These are phyloP conservation scores for Brachyalestes nurse DNA, from an alignment of 2,797 vertebrate genomes.

Conservation along the genomic window DNA sequence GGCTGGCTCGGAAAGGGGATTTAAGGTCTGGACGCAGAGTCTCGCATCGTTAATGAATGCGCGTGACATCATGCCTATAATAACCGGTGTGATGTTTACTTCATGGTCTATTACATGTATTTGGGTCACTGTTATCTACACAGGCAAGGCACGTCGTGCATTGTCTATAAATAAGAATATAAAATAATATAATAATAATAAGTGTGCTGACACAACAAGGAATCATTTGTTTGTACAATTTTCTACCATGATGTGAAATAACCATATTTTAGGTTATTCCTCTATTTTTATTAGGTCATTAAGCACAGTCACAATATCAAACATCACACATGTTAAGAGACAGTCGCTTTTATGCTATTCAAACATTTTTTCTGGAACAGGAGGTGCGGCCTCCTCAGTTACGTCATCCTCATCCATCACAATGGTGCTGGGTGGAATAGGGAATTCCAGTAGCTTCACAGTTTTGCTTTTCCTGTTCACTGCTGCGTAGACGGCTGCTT, in stretches of 20 bases:
- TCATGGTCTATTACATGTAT: background rate
- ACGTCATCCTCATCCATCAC: constrained; percentile 15
- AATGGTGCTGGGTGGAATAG: background rate
- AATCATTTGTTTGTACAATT: too few relatives aligned
- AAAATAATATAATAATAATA: too few relatives aligned
- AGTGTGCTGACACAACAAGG: too few relatives aligned
- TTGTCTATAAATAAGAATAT: too few relatives aligned
- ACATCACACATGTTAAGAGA: background rate
- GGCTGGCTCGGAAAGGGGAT: constrained; percentile 70
- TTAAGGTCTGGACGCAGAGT: constrained; percentile 68
- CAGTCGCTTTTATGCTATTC: background rate
- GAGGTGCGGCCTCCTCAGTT: constrained; percentile 30
- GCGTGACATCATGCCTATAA: constrained; percentile 38
- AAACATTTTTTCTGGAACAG: constrained; percentile 54
- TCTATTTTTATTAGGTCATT: background rate
- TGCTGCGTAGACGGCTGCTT: constrained; percentile 42
- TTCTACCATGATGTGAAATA: background rate
- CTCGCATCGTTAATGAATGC: background rate
- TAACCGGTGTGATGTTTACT: constrained; percentile 26
- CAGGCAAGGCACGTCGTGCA: too few relatives aligned
- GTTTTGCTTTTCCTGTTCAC: constrained; percentile 56
- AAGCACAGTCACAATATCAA: background rate
- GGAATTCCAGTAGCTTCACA: constrained; percentile 13
- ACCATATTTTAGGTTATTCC: too few relatives aligned
- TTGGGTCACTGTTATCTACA: background rate